Conservation (phyloP, 1,140 invertebrate species). For the Drosophila bifasciata region DNA sequence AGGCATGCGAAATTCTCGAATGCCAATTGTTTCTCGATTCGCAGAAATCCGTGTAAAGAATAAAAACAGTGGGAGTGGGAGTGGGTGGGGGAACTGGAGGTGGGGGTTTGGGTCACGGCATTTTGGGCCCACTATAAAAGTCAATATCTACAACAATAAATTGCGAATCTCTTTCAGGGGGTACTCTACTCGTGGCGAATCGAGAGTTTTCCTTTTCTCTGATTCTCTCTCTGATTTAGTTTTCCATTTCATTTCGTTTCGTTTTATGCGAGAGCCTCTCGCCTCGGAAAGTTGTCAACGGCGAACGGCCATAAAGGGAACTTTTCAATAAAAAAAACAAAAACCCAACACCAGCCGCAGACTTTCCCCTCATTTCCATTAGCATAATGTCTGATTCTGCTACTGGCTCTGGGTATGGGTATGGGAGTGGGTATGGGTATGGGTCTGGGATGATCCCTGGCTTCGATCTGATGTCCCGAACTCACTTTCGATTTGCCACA, state of each 20-base stretch:
- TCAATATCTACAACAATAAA: conserved; percentile 82
- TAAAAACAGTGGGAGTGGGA: conserved; percentile 27
- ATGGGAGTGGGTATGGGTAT: no score
- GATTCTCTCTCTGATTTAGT: conserved; percentile 45
- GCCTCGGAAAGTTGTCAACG: conserved; percentile 78
- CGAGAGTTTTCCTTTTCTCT: conserved; percentile 29
- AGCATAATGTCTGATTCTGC: conserved; percentile 68
- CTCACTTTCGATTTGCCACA: conserved; percentile 67
- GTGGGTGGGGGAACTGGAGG: conserved; percentile 14
- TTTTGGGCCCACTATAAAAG: conserved; percentile 68
- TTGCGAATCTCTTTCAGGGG: conserved; percentile 48
- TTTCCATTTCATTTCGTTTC: conserved; percentile 81
- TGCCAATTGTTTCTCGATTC: conserved; percentile 82
- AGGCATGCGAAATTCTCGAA: conserved; percentile 66
- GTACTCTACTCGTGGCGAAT: conserved; percentile 51
- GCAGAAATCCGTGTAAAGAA: conserved; percentile 61
- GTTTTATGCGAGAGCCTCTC: conserved; percentile 66
- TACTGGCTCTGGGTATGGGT: conserved; percentile 35
- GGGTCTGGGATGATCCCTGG: not conserved
- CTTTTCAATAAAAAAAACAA: conserved; percentile 72
- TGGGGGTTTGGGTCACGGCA: conserved; percentile 2
- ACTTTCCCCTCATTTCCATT: conserved; percentile 61
- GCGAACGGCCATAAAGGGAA: conserved; percentile 51
- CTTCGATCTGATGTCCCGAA: conserved; percentile 48
- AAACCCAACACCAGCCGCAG: conserved; percentile 64